These are phyloP conservation scores for Lymantria monacha DNA, from an alignment of 2,888 invertebrate species.

Conservation along the genomic window DNA sequence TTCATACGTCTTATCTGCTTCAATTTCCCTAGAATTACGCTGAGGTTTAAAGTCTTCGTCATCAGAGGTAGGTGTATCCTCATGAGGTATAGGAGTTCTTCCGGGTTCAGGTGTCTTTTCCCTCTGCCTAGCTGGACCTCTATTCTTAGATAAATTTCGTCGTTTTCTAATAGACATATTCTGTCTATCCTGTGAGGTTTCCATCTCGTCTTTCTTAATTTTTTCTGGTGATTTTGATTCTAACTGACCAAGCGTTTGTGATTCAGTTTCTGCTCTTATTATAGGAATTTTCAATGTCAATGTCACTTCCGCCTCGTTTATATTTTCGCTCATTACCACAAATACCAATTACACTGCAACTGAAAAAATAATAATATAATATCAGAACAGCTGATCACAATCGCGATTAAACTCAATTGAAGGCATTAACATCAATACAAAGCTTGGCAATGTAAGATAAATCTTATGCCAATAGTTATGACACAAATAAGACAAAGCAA, in stretches of 20 bases:
- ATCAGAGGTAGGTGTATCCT: constrained; percentile 85
- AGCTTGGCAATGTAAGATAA: constrained; percentile 57
- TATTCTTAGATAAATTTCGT: constrained; percentile 83
- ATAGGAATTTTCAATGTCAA: constrained; percentile 54
- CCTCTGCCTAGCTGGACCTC: constrained; percentile 72
- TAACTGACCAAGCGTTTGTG: constrained; percentile 54
- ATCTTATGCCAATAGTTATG: constrained; percentile 64
- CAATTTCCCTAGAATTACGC: constrained; percentile 66
- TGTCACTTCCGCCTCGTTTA: constrained; percentile 38
- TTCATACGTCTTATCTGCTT: constrained; percentile 74
- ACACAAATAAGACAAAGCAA: constrained; percentile 48
- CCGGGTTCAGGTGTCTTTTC: constrained; percentile 78
- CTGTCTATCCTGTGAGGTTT: constrained; percentile 65
- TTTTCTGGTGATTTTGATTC: constrained; percentile 50
- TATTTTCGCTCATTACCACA: constrained; percentile 60
- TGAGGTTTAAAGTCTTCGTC: constrained; percentile 64
- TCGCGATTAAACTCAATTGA: constrained; percentile 44
- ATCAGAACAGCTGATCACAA: constrained; percentile 41
- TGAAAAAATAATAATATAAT: constrained; percentile 49
- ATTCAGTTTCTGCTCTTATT: constrained; percentile 61
- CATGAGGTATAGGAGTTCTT: constrained; percentile 72
- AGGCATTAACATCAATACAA: constrained; percentile 30
- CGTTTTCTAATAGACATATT: constrained; percentile 82
- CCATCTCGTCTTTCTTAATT: constrained; percentile 50
- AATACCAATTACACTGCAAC: constrained; percentile 30